Base-by-base conservation (phyloP, 92 coral and sea anemone species). In the Montipora capitata region DNA sequence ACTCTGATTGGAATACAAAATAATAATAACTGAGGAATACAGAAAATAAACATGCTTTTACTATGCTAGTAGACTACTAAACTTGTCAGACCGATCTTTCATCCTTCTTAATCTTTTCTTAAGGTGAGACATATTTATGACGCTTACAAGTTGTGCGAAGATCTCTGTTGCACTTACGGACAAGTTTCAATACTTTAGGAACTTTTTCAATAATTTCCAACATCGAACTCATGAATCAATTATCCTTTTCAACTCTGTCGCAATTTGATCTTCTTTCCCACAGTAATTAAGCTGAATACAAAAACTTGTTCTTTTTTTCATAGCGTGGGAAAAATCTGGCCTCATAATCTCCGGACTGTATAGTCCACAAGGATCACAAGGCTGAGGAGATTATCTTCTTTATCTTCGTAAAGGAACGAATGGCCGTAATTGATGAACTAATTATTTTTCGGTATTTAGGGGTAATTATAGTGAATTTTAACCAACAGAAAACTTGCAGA, bases 131-230 rank as follows among this genome's bases (percentile, higher is more conserved):
- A 27, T 27, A 27, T 27, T 27, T 27, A 27, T 27, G 35, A 27
- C 35, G 35, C 35, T 27, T 27, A 27, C 35, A 27, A 27, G 35
- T 27, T 27, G 35, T 27, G 35, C 35, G 35, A 27, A 27, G 35
- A 1, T 27, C 35, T 27, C 35, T 27, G 35, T 27, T 27, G 35
- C 35, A 27, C 35, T 27, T 27, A 27, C 35, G 35, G 35, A 27
- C 35, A 27, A 27, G 35, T 27, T 27, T 27, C 35, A 45, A 45
- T 45, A 1, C 51, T 45, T 45, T 45, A 4, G 51, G 7, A 5
- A 45, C 51, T 54, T 54, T 54, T 54, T 11, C 61, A 54, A 8
- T 96, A 96, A 96, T 94, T 97, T 96, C 98, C 98, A 94, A 95
- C 95, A 98, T 97, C 99, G 98, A 79, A 70, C 4, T 7, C 0